A percentile compares a stretch with the other conserved stretches of the same genome.
phyloP scores from a whole-genome alignment of 1,140 invertebrate species.

The Campoletis sonorensis region DNA sequence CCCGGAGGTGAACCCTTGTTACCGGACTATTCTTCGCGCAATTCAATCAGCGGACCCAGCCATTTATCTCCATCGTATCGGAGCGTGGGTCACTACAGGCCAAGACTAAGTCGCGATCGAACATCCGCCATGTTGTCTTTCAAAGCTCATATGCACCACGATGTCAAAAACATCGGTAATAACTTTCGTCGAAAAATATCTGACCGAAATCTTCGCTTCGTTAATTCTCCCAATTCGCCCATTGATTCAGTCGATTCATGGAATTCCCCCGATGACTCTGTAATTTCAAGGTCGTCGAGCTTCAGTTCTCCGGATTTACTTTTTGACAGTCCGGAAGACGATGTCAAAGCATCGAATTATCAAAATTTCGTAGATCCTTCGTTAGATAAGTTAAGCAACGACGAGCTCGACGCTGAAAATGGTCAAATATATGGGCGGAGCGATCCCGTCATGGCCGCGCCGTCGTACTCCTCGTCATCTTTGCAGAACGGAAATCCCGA shows the following conservation, averaged over 20 bases:
- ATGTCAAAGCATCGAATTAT: constrained; percentile 7
- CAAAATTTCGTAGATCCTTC: background rate
- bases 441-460: background rate
- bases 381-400: background rate
- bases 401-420: background rate
- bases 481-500: background rate
- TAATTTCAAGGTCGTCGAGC: background rate
- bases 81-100: constrained; percentile 13
- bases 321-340: background rate
- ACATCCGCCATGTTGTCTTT: constrained; percentile 52
- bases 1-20: background rate
- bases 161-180: constrained; percentile 53
- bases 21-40: background rate
- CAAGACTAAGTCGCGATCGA: constrained; percentile 20
- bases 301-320: background rate
- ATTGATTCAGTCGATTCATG: background rate
- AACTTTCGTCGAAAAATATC: constrained; percentile 44
- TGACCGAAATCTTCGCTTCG: constrained; percentile 33
- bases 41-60: background rate
- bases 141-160: constrained; percentile 56
- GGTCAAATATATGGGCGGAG: background rate
- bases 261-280: background rate
- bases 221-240: background rate
- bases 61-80: background rate
- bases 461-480: background rate